A percentile compares a stretch with the other conserved stretches of the same genome.
Evolutionary conservation across 2,113 vertebrate genomes (phyloP).

Genomic region (Carollia perspicillata): DNA sequence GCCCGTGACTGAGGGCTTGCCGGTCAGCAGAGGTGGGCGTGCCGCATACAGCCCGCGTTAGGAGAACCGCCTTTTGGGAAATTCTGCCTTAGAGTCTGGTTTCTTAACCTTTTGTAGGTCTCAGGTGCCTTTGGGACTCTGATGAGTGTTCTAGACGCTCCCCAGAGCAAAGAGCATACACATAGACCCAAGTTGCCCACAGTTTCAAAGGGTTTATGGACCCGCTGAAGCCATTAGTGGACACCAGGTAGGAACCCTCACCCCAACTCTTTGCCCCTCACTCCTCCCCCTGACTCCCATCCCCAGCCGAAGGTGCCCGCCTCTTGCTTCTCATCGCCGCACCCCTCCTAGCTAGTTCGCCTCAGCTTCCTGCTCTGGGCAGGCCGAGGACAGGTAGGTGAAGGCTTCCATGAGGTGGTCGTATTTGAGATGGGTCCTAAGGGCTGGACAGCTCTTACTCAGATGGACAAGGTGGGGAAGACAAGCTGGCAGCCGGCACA

Average conservation of each 20-base stretch:
- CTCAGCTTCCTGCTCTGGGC: not conserved
- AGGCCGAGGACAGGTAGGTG: not conserved
- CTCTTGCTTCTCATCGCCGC: not conserved
- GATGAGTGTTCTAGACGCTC: not conserved
- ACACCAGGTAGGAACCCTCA: not conserved
- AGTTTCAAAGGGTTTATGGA: not conserved
- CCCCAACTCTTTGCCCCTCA: not conserved
- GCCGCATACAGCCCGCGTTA: rapidly evolving
- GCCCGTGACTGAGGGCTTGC: rapidly evolving
- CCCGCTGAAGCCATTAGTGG: not conserved
- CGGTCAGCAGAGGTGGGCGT: not conserved
- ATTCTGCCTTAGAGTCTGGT: not conserved
- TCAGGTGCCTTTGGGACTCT: not conserved
- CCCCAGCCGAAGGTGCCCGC: not conserved
- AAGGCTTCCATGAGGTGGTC: not conserved
- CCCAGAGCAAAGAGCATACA: not conserved
- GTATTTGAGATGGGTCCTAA: not conserved
- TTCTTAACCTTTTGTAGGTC: conserved; percentile 27
- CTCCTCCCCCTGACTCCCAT: not conserved
- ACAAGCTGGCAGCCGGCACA: not conserved
- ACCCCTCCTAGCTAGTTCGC: not conserved
- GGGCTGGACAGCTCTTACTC: not conserved
- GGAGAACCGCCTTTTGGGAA: not conserved
- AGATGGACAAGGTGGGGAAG: not conserved
- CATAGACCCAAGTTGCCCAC: not conserved